Evolutionary conservation across 2,888 invertebrate species (phyloP).

Genomic region (Epinotia demarniana): DNA sequence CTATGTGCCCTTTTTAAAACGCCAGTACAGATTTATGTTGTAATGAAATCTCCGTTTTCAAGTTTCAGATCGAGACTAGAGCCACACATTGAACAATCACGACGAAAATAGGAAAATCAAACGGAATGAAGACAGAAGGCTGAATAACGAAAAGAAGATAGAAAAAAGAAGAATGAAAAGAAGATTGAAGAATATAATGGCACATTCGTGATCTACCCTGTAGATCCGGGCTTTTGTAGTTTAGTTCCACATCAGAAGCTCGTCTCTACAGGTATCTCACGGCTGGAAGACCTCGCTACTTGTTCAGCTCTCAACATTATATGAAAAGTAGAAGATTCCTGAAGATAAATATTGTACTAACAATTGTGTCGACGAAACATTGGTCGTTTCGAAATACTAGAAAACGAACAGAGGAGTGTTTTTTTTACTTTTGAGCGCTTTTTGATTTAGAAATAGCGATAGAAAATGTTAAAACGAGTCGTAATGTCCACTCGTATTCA

Average conservation of each 20-base stretch:
- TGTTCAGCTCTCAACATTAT: constrained; percentile 49
- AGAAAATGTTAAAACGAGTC: no score
- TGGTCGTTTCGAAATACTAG: neutral
- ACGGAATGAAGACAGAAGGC: constrained; percentile 41
- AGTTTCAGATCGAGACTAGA: constrained; percentile 52
- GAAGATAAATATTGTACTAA: constrained; percentile 41
- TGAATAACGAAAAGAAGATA: constrained; percentile 54
- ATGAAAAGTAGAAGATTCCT: constrained; percentile 41
- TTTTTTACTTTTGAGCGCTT: no score
- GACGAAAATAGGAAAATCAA: neutral
- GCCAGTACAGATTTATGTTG: constrained; percentile 8
- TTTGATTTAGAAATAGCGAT: no score
- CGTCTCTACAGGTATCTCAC: constrained; percentile 99
- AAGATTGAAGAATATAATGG: constrained; percentile 74
- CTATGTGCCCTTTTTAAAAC: neutral
- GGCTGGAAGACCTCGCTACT: constrained; percentile 95
- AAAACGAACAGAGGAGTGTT: no score
- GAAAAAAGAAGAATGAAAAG: constrained; percentile 59
- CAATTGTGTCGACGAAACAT: neutral
- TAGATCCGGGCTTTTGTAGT: constrained; percentile 99
- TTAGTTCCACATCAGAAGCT: constrained; percentile 97
- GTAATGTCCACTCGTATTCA: no score
- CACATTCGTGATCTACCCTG: constrained; percentile 99
- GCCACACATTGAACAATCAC: neutral
- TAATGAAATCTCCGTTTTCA: constrained; percentile 48